Evolutionary conservation across 2,797 vertebrate genomes (phyloP).

Genomic region (Chaenodraco wilsoni): DNA sequence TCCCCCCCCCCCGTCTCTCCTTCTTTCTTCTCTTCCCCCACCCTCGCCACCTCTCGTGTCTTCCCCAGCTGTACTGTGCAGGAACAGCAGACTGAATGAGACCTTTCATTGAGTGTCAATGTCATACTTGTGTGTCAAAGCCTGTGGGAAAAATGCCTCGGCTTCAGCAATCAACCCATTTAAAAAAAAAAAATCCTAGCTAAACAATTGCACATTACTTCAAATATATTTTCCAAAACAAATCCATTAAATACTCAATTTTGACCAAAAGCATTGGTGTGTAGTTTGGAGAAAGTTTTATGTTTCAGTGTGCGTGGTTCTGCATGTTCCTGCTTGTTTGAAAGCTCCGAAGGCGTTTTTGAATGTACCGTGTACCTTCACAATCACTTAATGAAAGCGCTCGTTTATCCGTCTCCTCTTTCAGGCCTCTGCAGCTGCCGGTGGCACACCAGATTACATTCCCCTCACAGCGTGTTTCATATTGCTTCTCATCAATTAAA

Average conservation of each 20-base stretch:
- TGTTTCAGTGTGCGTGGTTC: neutral
- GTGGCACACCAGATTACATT: conserved; percentile 21
- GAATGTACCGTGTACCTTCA: conserved; percentile 34
- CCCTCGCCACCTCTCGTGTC: conserved; percentile 16
- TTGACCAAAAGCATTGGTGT: neutral
- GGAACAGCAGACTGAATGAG: conserved; percentile 62
- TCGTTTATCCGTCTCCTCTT: conserved; percentile 40
- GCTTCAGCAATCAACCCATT: conserved; percentile 15
- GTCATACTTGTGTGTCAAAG: conserved; percentile 67
- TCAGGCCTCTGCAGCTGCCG: conserved; percentile 29
- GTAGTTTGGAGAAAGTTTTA: neutral
- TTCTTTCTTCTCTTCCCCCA: neutral
- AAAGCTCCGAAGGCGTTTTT: conserved; percentile 24
- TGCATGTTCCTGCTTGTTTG: conserved; percentile 17
- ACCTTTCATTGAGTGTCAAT: conserved; percentile 65
- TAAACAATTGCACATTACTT: conserved; percentile 28
- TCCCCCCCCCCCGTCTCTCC: neutral
- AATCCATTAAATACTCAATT: neutral
- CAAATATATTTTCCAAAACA: neutral
- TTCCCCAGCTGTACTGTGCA: conserved; percentile 55
- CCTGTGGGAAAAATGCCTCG: conserved; percentile 38
- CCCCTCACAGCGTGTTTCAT: conserved; percentile 32
- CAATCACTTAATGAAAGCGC: conserved; percentile 33
- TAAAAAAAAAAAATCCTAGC: conserved; percentile 17
- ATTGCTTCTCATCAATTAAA: conserved; percentile 36